Evolutionary conservation across 2,888 invertebrate genomes (phyloP).

Genomic region (Ormyrus nitidulus): DNA sequence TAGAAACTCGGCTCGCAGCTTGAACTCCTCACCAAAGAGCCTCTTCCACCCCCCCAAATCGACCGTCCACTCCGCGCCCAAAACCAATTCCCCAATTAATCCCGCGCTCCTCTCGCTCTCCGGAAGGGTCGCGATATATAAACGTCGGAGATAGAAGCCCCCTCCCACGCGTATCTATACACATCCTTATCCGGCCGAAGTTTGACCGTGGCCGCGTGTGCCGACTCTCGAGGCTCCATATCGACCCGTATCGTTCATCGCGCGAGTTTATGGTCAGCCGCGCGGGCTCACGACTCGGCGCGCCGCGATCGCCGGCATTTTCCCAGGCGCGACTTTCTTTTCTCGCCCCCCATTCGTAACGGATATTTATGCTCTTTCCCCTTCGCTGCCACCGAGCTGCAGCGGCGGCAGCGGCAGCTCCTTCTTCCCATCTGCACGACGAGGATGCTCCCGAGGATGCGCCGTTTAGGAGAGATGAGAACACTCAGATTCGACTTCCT

Average conservation of each 20-base stretch:
- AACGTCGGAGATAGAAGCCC: neutral
- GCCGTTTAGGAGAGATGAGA: neutral
- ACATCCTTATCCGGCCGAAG: too few species aligned
- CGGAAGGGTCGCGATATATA: too few species aligned
- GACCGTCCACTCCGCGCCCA: too few species aligned
- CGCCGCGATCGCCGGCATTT: conserved; percentile 41
- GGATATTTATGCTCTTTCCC: conserved; percentile 42
- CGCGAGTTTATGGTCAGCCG: conserved; percentile 63
- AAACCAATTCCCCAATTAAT: too few species aligned
- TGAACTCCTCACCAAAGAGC: too few species aligned
- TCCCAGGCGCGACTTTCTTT: conserved; percentile 54
- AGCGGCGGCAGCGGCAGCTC: too few species aligned
- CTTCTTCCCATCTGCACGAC: too few species aligned
- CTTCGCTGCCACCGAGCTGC: neutral
- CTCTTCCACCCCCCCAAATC: too few species aligned
- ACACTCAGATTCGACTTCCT: too few species aligned
- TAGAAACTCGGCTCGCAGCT: too few species aligned
- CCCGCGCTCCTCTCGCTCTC: too few species aligned
- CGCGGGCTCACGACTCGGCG: conserved; percentile 31
- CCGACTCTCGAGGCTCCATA: neutral
- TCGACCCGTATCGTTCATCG: conserved; percentile 65
- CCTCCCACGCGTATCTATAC: neutral
- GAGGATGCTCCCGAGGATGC: neutral
- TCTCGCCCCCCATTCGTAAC: conserved; percentile 42
- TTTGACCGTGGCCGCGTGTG: conserved; percentile 22